Evolutionary conservation across 2,888 invertebrate genomes (phyloP).

Genomic region (Oligia latruncula): DNA sequence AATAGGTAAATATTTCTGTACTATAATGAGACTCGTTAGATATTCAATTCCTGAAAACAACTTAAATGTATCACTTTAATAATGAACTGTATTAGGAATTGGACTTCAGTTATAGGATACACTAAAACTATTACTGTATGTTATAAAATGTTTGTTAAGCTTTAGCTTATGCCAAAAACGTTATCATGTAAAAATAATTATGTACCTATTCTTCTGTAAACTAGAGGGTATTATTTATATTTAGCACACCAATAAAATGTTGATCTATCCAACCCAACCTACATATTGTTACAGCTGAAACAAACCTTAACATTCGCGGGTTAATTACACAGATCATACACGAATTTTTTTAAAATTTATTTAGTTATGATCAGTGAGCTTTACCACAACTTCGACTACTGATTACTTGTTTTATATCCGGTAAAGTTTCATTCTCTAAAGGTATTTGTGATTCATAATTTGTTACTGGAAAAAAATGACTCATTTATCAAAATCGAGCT

Average conservation of each 20-base stretch:
- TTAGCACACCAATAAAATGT: not conserved
- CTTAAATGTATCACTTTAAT: not conserved
- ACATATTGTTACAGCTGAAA: slow-evolving; percentile 6
- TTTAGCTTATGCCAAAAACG: not conserved
- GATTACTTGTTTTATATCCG: not conserved
- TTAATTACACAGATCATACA: not conserved
- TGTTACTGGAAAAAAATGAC: slow-evolving; percentile 33
- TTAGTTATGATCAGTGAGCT: not conserved
- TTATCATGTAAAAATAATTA: not conserved
- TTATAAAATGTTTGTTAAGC: not conserved
- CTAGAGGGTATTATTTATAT: not conserved
- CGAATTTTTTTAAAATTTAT: not conserved
- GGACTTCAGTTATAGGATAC: not conserved
- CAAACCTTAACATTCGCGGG: not conserved
- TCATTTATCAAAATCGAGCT: slow-evolving; percentile 33
- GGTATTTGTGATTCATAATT: slow-evolving; percentile 22
- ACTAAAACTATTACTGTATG: not conserved
- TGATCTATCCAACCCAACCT: not conserved
- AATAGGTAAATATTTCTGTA: not conserved
- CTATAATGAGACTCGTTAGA: not conserved
- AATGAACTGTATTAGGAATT: not conserved
- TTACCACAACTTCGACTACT: not conserved
- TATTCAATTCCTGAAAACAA: not conserved
- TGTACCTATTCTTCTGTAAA: not conserved
- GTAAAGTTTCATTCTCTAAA: not conserved